Evolutionary conservation across 2,113 vertebrate species (phyloP), one percentile per base, ranked within the genome.

Genomic region (Megaptera novaeangliae): DNA sequence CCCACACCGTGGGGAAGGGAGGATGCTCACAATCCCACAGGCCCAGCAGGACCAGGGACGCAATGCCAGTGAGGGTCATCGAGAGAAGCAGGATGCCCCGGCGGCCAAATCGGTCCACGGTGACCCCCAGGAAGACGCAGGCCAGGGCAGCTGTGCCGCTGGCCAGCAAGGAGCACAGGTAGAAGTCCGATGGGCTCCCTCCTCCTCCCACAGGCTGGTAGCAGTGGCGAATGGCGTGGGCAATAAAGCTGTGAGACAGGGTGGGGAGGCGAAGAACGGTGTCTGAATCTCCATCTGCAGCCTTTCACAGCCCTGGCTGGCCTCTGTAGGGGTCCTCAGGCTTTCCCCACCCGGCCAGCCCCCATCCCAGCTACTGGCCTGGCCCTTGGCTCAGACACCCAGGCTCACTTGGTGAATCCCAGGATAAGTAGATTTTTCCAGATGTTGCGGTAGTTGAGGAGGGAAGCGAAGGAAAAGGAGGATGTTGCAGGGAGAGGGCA

Each of bases 361-460:
- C 86, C 82, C 31, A 72, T 52, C 94, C 93, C 93, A 75, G 88
- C 69, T 64, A 86, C 93, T 72, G 74, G 92, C 86, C 96, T 95
- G 72, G 92, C 91, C 93, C 88, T 91, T 52, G 52, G 94, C 66
- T 88, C 96, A 74, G 52, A 93, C 89, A 96, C 95, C 39, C 94
- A 68, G 96, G 98, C 99, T 99, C 98, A 99, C 99, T 99, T 99
- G 98, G 99, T 99, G 98, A 99, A 99, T 96, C 99, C 99, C 36
- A 99, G 99, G 97, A 99, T 99, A 94, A 99, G 99, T 36, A 99
- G 97, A 97, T 99, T 99, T 98, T 99, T 99, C 99, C 99, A 99
- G 98, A 99, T 99, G 98, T 99, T 99, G 97, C 99, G 99, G 98
- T 99, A 99, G 98, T 99, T 99, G 95, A 99, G 98, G 77, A 99